phyloP scores from a whole-genome alignment of 2,888 invertebrate genomes.

The Apomyelois bistriatella region DNA sequence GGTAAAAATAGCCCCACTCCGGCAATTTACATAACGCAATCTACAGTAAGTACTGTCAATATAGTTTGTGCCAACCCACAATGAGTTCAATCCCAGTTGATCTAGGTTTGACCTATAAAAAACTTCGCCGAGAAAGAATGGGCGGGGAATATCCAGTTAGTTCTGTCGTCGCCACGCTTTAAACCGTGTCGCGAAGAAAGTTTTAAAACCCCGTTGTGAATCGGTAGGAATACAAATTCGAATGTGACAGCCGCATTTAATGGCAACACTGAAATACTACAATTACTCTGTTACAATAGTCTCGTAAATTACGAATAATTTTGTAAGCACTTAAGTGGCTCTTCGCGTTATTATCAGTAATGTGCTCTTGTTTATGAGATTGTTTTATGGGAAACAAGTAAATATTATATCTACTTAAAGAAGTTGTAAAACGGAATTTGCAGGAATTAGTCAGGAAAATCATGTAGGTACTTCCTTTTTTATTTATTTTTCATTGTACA shows the following conservation, averaged over 20 bases:
- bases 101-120: conserved; percentile 74
- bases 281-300: conserved; percentile 41
- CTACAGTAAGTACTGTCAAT: conserved; percentile 33
- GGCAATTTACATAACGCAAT: conserved; percentile 32
- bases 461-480: too few relatives aligned
- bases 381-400: not conserved
- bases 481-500: too few relatives aligned
- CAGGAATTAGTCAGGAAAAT: too few relatives aligned
- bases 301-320: conserved; percentile 36
- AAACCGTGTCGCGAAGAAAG: conserved; percentile 59
- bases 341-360: conserved; percentile 32
- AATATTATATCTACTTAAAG: too few relatives aligned
- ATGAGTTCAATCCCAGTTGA: conserved; percentile 57
- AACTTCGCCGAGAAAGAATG: conserved; percentile 61
- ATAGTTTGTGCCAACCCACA: conserved; percentile 34
- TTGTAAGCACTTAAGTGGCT: conserved; percentile 22
- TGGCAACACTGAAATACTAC: conserved; percentile 38
- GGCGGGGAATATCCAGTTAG: conserved; percentile 62
- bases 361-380: not conserved
- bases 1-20: not conserved
- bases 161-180: conserved; percentile 58
- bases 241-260: conserved; percentile 45
- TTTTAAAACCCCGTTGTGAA: conserved; percentile 58
- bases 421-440: too few relatives aligned
- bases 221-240: conserved; percentile 63